Percentiles rank a stretch among this genome's conserved stretches.
phyloP scores from a whole-genome alignment of 2,797 vertebrate genomes.

The Austrolebias charrua region DNA sequence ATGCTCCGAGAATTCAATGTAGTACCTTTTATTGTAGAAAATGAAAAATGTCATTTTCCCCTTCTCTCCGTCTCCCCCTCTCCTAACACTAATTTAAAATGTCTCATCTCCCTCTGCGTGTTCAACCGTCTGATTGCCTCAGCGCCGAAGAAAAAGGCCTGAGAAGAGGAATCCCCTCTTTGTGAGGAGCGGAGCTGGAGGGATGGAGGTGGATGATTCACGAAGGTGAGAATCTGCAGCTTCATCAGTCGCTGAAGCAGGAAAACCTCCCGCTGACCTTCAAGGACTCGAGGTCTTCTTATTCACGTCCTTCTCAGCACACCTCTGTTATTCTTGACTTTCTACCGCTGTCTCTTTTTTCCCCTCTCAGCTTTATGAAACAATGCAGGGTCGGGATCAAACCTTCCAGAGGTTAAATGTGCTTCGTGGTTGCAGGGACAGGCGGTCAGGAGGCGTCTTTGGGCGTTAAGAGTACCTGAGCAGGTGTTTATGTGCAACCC shows the following conservation, averaged over 20 bases:
- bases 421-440: constrained; percentile 42
- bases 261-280: constrained; percentile 62
- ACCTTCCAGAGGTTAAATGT: constrained; percentile 43
- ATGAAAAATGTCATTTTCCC: constrained; percentile 75
- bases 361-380: constrained; percentile 46
- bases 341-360: constrained; percentile 38
- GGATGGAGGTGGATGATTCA: constrained; percentile 64
- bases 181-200: constrained; percentile 59
- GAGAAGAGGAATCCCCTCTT: constrained; percentile 76
- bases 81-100: constrained; percentile 79
- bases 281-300: constrained; percentile 64
- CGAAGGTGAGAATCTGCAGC: constrained; percentile 74
- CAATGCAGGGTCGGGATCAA: constrained; percentile 45
- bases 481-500: background rate
- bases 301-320: constrained; percentile 35
- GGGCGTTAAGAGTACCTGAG: too few species aligned
- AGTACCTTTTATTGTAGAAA: constrained; percentile 78
- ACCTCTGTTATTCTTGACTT: background rate
- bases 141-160: constrained; percentile 74
- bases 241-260: constrained; percentile 80
- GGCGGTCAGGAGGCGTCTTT: constrained; percentile 22
- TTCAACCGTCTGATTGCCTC: constrained; percentile 79
- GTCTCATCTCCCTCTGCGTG: constrained; percentile 77
- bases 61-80: constrained; percentile 50
- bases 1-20: constrained; percentile 78